A percentile compares a stretch with the other conserved stretches of the same genome.
phyloP scores from a whole-genome alignment of 2,888 invertebrate genomes.

The Uropetala carovei region DNA sequence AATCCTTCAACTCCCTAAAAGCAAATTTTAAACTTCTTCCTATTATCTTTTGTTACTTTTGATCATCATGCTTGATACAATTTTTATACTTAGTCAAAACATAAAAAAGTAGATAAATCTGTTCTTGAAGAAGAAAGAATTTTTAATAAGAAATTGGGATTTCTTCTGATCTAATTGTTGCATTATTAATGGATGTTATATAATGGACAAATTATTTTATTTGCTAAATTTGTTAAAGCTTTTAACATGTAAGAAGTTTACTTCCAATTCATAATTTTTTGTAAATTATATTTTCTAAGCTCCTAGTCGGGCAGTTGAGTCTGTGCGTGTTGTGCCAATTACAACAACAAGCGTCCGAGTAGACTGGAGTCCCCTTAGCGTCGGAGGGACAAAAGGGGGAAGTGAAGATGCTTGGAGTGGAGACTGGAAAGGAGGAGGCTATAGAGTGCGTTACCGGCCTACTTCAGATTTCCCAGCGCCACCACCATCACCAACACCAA shows the following conservation, averaged over 20 bases:
- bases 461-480: conserved; percentile 92
- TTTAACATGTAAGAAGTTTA: background rate
- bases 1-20: no score
- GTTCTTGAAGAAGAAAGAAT: no score
- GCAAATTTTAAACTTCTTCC: no score
- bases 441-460: conserved; percentile 92
- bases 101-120: no score
- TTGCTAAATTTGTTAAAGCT: background rate
- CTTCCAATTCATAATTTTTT: background rate
- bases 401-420: conserved; percentile 89
- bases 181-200: no score
- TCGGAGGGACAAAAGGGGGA: background rate
- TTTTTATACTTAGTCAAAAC: no score
- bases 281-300: conserved; percentile 76
- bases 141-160: no score
- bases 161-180: no score
- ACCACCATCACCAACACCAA: conserved; percentile 85
- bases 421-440: conserved; percentile 91
- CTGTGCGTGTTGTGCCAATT: conserved; percentile 92
- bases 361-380: conserved; percentile 88
- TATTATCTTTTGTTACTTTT: no score
- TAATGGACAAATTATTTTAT: no score
- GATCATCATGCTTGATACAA: no score
- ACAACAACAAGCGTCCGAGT: conserved; percentile 96
- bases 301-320: conserved; percentile 89